phyloP scores from a whole-genome alignment of 1,140 invertebrate genomes.

The Muscidifurax raptorellus region DNA sequence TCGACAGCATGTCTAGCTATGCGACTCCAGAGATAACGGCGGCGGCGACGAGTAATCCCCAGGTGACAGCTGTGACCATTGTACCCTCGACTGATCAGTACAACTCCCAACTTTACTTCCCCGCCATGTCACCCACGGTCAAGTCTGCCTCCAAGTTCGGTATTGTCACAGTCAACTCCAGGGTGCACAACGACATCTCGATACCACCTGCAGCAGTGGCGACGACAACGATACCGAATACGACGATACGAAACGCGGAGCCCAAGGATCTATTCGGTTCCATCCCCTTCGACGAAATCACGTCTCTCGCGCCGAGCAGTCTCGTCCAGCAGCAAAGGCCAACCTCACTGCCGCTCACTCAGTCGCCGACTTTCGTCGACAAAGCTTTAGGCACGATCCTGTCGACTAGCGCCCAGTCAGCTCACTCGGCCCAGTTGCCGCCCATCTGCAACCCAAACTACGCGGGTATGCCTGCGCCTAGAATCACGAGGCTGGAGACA shows the following conservation, averaged over 20 bases:
- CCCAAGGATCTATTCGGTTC: conserved; percentile 79
- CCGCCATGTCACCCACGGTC: conserved; percentile 48
- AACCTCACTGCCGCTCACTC: conserved; percentile 66
- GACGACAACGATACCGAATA: background rate
- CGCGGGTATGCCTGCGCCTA: conserved; percentile 54
- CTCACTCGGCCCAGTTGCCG: conserved; percentile 48
- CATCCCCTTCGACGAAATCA: conserved; percentile 77
- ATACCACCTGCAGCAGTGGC: background rate
- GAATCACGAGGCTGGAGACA: conserved; percentile 60
- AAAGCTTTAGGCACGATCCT: conserved; percentile 59
- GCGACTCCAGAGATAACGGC: background rate
- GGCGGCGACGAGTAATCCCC: background rate
- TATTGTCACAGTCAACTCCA: conserved; percentile 50
- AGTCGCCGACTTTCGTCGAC: conserved; percentile 63
- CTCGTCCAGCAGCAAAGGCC: conserved; percentile 64
- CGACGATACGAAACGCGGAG: conserved; percentile 10
- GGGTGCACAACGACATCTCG: background rate
- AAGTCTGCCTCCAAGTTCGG: conserved; percentile 57
- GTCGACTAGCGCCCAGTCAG: conserved; percentile 55
- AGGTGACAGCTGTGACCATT: background rate
- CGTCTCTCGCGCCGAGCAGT: conserved; percentile 57
- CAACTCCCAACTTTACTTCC: conserved; percentile 11
- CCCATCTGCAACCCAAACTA: conserved; percentile 42
- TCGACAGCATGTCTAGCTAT: conserved; percentile 59
- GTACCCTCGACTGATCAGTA: conserved; percentile 32